Conservation (phyloP, 2,888 invertebrate genomes). For the Tipula vernalis region DNA sequence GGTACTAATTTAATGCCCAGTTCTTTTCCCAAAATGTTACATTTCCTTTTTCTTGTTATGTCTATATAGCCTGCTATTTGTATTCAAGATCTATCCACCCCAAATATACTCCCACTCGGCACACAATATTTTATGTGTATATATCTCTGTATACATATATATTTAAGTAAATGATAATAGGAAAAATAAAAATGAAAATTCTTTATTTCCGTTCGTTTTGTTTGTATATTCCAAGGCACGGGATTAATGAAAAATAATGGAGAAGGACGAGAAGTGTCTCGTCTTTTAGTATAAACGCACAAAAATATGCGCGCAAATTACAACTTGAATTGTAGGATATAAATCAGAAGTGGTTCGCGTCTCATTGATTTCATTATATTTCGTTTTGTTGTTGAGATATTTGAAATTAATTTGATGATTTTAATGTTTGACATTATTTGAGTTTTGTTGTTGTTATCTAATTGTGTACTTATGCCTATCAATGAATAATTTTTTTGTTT, state of each 20-base stretch:
- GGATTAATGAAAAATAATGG: neutral
- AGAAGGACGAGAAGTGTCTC: neutral
- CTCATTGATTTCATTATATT: neutral
- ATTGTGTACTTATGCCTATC: neutral
- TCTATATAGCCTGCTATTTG: neutral
- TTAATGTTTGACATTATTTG: neutral
- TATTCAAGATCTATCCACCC: neutral
- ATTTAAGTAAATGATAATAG: neutral
- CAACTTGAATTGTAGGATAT: neutral
- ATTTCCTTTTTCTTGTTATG: neutral
- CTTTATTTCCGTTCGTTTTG: neutral
- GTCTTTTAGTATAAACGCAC: neutral
- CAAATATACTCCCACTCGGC: neutral
- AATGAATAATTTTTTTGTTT: neutral
- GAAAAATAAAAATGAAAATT: neutral
- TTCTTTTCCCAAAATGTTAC: neutral
- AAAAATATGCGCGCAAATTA: neutral
- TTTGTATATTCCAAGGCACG: neutral
- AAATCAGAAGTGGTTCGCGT: neutral
- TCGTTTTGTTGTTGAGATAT: neutral
- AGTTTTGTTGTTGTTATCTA: neutral
- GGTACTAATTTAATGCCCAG: neutral
- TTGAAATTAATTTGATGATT: neutral
- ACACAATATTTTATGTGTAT: neutral
- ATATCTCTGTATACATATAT: neutral